Base-by-base conservation (phyloP, 64 coral and sea anemone species). In the Montipora efflorescens region DNA sequence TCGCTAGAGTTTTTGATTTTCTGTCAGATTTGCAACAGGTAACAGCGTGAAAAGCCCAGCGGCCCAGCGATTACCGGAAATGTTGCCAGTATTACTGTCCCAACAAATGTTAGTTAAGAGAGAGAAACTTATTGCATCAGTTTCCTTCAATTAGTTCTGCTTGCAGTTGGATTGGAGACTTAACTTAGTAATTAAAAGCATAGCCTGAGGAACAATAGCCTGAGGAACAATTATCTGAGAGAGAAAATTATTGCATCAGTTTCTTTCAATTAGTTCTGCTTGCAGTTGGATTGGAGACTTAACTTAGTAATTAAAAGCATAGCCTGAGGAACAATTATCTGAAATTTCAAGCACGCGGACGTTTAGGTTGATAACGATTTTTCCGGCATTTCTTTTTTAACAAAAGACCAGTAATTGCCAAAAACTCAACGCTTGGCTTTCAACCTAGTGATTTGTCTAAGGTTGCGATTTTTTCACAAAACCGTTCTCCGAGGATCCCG, bases 1-100 rank as follows among this genome's bases (percentile, higher is more conserved):
- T 69, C 15, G 15, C 25, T 47, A 84, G 61, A 82, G 59, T 47
- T 84, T 71, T 67, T 36, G 58, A 62, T 64, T 84, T n/a, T 47
- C 16, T 45, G 28, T 86, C 82, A 86, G 14, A 9, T 72, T 7
- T 0, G 8, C 36, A 84, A 22, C 81, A 68, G 81, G 81, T 84
- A 47, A 8, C n/a, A 15, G 61, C 49, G 19, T 47, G 44, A 84
- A 84, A 7, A 3, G 19, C 8, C 36, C 3, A 16, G 2, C 9
- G 53, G 22, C 1, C 53, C 55, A 28, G 0, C 36, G 5, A 7
- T 71, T 71, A 22, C 68, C 4, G 20, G 22, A 43, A 3, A 25
- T 16, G 36, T 82, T 82, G 21, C 23, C 55, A 5, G 19, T 81
- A 36, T 52, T 52, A 5, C 9, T 36, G 36, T 36, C 36, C 36